Conservation (phyloP, 2,113 vertebrate species). For the Percina caprodes region DNA sequence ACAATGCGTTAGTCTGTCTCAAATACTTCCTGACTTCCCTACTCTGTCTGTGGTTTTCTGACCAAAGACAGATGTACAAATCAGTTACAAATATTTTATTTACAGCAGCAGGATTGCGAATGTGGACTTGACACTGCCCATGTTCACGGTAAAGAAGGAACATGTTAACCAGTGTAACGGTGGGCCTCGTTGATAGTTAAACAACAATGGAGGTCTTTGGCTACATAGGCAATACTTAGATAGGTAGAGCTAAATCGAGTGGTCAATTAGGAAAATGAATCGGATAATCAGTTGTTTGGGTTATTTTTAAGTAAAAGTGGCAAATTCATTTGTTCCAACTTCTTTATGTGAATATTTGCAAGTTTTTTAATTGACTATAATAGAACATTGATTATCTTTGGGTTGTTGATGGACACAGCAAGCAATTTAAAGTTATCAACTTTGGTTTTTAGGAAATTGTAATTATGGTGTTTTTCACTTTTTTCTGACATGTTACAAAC, state of each 20-base stretch:
- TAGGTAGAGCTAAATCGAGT: background rate
- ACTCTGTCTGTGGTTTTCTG: no score
- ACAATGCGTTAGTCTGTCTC: background rate
- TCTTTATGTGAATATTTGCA: background rate
- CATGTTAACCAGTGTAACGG: background rate
- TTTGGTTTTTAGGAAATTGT: background rate
- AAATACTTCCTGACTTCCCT: background rate
- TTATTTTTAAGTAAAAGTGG: background rate
- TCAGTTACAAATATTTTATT: background rate
- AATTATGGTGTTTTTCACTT: background rate
- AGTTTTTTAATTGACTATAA: background rate
- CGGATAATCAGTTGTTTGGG: background rate
- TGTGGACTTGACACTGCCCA: background rate
- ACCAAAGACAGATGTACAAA: no score
- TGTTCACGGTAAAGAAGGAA: conserved; percentile 5
- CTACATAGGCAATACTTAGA: background rate
- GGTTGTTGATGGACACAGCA: background rate
- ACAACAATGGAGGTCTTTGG: background rate
- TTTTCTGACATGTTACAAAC: background rate
- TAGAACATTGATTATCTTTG: background rate
- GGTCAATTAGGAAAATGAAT: background rate
- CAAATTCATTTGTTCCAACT: background rate
- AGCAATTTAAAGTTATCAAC: no score
- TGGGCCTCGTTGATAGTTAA: background rate
- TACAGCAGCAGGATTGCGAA: background rate